Evolutionary conservation across 2,113 vertebrate genomes (phyloP), one percentile per base, ranked within the genome.

Genomic region (Rhegmatorhina hoffmannsi): DNA sequence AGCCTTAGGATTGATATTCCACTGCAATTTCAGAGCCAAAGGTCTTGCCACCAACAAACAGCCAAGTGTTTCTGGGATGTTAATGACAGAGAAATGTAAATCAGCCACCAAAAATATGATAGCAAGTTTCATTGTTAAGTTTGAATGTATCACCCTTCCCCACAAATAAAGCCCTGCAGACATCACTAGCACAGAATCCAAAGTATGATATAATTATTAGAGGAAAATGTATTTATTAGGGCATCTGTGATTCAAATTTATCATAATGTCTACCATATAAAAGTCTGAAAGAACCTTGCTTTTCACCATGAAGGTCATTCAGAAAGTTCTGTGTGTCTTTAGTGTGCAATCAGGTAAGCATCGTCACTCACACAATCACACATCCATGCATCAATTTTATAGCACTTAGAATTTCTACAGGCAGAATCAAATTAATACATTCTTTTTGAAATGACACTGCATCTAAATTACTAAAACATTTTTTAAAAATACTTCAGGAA

Each of bases 21-120:
- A 94, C 77, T 92, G 69, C 92, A 97, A 94, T 95, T 97, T 97
- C 92, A 83, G 34, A 94, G 90, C 63, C 84, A 90, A 79, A 87
- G 90, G 93, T 89, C 89, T 91, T 97, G 93, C 84, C 85, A 94
- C 89, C 79, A 94, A 56, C 85, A 96, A 95, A 89, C 26, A 95
- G 56, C 56, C 17, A 56, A 96, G 89, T 75, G 55, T 47, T 93
- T 90, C 29, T 77, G 85, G 73, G 88, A 92, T 91, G 50, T 87
- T 91, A 97, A 92, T 67, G 17, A 64, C 53, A 43, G 49, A 80
- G 78, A 95, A 86, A 60, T 85, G 55, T 60, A 92, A 96, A 96
- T 95, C 91, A 96, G 52, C 28, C 60, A 49, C 44, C 43, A 55
- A 85, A 43, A 59, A 31, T 44, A 56, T 20, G n/a, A 68, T 67